Percentiles rank a stretch among this genome's conserved stretches.
These are phyloP conservation scores for Cepphus grylle DNA, from an alignment of 2,113 vertebrate genomes.

Conservation along the genomic window DNA sequence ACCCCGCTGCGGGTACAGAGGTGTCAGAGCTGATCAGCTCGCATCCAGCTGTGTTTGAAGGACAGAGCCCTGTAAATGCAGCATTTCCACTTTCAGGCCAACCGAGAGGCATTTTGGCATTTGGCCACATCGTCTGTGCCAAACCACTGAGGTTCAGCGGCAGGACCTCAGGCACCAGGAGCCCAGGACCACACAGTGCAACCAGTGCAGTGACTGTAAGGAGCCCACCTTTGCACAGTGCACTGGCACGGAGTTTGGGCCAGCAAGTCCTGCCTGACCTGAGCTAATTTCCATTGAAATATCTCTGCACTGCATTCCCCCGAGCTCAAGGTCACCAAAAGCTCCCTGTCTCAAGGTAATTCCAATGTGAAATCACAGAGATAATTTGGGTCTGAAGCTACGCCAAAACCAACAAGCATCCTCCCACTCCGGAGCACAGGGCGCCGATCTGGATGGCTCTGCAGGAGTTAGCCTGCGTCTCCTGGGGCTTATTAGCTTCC, in stretches of 20 bases:
- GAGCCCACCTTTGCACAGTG: not conserved
- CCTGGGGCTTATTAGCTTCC: not conserved
- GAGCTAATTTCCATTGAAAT: not conserved
- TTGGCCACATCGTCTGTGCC: not conserved
- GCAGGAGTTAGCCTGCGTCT: not conserved
- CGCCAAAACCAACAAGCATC: not conserved
- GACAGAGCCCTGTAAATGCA: not conserved
- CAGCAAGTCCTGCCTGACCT: not conserved
- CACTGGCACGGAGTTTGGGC: not conserved
- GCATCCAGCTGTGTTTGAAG: not conserved
- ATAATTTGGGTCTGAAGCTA: not conserved
- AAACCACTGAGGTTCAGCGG: not conserved
- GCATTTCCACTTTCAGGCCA: not conserved
- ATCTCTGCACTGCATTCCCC: not conserved
- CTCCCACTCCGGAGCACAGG: not conserved
- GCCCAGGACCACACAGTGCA: not conserved
- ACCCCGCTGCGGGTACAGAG: fast-evolving
- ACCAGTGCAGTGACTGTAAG: not conserved
- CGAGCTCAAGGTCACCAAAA: not conserved
- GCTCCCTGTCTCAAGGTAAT: not conserved
- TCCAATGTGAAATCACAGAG: not conserved
- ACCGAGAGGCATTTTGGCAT: not conserved
- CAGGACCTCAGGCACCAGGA: not conserved
- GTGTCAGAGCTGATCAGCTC: not conserved
- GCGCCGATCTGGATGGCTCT: not conserved